A percentile compares a stretch with the other conserved stretches of the same genome.
These are phyloP conservation scores for Aptenodytes forsteri DNA, from an alignment of 2,113 vertebrate genomes.

Conservation along the genomic window DNA sequence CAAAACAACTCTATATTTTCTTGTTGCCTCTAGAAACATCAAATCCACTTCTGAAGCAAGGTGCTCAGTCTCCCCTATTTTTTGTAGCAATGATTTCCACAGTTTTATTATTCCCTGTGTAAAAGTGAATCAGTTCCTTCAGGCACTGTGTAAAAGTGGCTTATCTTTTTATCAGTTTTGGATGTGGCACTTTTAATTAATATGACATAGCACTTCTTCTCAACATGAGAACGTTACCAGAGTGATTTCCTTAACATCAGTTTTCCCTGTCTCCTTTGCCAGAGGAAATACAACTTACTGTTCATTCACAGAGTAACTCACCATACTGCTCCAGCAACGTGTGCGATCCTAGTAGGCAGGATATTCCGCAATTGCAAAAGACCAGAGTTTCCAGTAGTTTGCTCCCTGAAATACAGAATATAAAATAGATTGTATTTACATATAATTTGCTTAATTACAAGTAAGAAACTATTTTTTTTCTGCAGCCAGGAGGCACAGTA, in stretches of 20 bases:
- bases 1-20: neutral
- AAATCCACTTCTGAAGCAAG: neutral
- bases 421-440: neutral
- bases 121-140: neutral
- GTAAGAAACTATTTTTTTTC: neutral
- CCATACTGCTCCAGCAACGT: neutral
- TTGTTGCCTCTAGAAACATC: neutral
- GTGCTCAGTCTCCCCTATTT: neutral
- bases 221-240: neutral
- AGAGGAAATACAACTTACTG: neutral
- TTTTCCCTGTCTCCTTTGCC: neutral
- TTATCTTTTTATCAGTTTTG: neutral
- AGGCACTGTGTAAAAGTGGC: neutral
- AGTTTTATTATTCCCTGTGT: neutral
- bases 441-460: neutral
- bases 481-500: neutral
- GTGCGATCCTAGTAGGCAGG: rapidly evolving
- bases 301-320: neutral
- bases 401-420: neutral
- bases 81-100: neutral
- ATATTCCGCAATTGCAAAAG: neutral
- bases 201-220: neutral
- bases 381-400: neutral
- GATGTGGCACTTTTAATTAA: neutral
- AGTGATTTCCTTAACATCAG: neutral